A percentile compares a stretch with the other conserved stretches of the same genome.
phyloP scores from a whole-genome alignment of 2,797 vertebrate species.

The Ctenopoma multispine region DNA sequence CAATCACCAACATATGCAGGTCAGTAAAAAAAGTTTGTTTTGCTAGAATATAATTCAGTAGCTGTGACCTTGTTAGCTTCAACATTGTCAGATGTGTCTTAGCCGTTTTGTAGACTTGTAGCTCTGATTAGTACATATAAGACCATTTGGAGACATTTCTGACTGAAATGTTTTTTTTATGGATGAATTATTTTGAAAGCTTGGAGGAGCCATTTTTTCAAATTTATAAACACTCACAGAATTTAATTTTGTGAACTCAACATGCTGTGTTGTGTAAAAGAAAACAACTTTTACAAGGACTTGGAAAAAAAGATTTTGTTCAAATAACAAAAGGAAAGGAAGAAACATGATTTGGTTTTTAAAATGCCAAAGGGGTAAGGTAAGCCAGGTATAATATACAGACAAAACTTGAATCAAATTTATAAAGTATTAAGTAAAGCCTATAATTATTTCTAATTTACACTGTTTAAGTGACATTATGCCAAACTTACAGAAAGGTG shows the following conservation, averaged over 20 bases:
- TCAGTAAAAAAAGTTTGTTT: not conserved
- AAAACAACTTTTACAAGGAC: not conserved
- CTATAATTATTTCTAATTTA: not conserved
- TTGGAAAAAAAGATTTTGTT: not conserved
- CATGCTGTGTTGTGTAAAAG: not conserved
- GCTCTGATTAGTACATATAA: constrained; percentile 3
- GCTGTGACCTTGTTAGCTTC: constrained; percentile 2
- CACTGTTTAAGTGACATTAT: not conserved
- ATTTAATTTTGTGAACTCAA: constrained; percentile 2
- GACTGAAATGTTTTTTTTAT: constrained; percentile 1
- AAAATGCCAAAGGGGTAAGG: too few species aligned
- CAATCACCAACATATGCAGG: constrained; percentile 3
- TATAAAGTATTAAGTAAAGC: not conserved
- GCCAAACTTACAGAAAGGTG: not conserved
- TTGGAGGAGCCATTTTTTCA: not conserved
- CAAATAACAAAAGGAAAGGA: not conserved
- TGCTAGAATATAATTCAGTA: not conserved
- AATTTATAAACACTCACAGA: constrained; percentile 4
- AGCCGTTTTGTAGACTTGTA: not conserved
- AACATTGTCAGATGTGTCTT: constrained; percentile 8
- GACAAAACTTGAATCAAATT: not conserved
- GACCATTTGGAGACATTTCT: not conserved
- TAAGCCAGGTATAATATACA: not conserved
- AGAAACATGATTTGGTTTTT: too few species aligned
- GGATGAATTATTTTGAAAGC: constrained; percentile 12